Base-by-base conservation (phyloP, 2,113 vertebrate genomes). In the Psophia crepitans region DNA sequence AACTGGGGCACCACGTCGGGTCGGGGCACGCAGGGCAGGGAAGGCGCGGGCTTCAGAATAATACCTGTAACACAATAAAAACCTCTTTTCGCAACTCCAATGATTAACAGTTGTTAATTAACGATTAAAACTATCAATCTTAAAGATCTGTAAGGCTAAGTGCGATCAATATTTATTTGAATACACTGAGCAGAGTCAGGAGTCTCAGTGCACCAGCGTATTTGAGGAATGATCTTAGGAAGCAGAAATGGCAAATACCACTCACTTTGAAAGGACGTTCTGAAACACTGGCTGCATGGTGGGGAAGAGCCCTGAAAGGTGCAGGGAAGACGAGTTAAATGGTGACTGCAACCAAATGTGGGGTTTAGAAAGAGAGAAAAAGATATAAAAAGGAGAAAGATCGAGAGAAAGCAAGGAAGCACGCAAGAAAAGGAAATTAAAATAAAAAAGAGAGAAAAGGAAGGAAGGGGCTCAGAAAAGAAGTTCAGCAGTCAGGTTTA, bases 201-300 rank as follows among this genome's bases (percentile, higher is more conserved):
- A 87, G 71, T 20, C 48, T 68, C 57, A 5, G 57, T 3, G 79
- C 46, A 51, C 24, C 4, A 3, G 6, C 4, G 2, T 4, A 12
- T 61, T 49, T 57, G 77, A 89, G 81, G 90, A 77, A 84, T 61
- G 51, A 30, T 19, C 39, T 32, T 3, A 11, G 77, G 46, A 14
- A 61, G 80, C 16, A 56, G 73, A 61, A 35, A 43, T 1, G 17
- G 37, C 12, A 54, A 91, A 58, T 41, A 13, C 30, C 11, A 8
- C 15, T 57, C 6, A 3, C 48, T 33, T 17, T 35, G 77, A 49
- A 23, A 23, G 22, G 2, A 2, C 2, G 0, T 8, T 43, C 49
- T 12, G 1, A 28, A 73, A 22, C 3, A 12, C 56, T 33, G 33
- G 27, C 49, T 51, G 70, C 13, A 1, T 11, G 63, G 10, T 4